Percentiles rank a stretch among this genome's conserved stretches.
These are phyloP conservation scores for Amblyopsis hoosieri DNA, from an alignment of 2,797 vertebrate species.

Conservation along the genomic window DNA sequence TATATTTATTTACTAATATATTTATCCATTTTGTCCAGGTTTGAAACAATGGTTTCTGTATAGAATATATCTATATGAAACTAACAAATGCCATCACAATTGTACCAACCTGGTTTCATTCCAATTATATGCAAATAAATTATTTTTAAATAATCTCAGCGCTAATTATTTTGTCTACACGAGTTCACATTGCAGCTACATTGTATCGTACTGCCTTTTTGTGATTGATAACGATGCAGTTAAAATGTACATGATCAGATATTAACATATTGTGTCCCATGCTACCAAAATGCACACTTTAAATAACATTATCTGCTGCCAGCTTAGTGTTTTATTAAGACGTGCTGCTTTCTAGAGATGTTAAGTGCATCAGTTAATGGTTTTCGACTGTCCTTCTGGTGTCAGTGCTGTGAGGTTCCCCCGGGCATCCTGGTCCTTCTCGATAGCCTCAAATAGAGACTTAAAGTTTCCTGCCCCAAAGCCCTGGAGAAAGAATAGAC, in stretches of 20 bases:
- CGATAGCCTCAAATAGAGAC: constrained; percentile 87
- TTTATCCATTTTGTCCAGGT: constrained; percentile 92
- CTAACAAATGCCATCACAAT: constrained; percentile 78
- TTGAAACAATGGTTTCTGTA: constrained; percentile 80
- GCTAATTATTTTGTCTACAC: constrained; percentile 6
- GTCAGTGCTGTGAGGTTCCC: constrained; percentile 81
- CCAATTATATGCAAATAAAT: constrained; percentile 86
- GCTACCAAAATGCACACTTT: too few relatives aligned
- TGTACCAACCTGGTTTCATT: constrained; percentile 82
- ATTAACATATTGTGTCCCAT: too few relatives aligned
- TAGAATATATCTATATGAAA: constrained; percentile 78
- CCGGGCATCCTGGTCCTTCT: constrained; percentile 83
- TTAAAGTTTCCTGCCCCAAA: constrained; percentile 88
- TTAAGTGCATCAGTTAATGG: constrained; percentile 67
- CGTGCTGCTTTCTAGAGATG: constrained; percentile 5
- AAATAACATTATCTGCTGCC: constrained; percentile 6
- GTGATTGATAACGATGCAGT: not conserved
- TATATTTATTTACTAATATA: constrained; percentile 99
- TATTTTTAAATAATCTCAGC: constrained; percentile 78
- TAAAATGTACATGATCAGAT: too few relatives aligned
- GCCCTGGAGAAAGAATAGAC: constrained; percentile 72
- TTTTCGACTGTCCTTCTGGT: constrained; percentile 57
- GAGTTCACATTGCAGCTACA: not conserved
- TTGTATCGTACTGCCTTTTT: not conserved
- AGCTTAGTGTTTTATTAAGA: constrained; percentile 8